Base-by-base conservation (phyloP, 2,797 vertebrate genomes). In the Alfaro cultratus region DNA sequence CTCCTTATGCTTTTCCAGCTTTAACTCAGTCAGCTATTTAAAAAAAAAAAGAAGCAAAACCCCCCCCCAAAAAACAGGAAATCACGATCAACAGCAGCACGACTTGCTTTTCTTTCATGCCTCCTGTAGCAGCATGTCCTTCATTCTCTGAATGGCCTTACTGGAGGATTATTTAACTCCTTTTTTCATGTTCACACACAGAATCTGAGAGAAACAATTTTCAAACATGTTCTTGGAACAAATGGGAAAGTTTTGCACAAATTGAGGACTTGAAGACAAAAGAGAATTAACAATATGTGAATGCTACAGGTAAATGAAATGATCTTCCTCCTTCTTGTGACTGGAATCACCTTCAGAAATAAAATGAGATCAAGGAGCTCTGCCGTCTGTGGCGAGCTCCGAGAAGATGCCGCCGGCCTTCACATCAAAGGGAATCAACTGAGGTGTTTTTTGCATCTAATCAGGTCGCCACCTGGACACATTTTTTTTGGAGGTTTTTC, bases 1-100 rank as follows among this genome's bases (percentile, higher is more conserved):
- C 2, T 74, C 6, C 13, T 57, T n/a, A 55, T 74, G 51, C n/a
- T 57, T 57, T 74, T 74, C 73, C 13, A 74, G 73, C 73, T 41
- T 57, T 75, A 43, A 55, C 34, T 74, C 49, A 74, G 26, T 71
- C 21, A 55, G 45, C 75, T 67, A 46, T 46, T 47, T 21, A 51
- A 51, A 49, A 23, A 3, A 53, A 26, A 53, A 53, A 26, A 53
- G 5, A 21, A 49, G 18, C 15, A 53, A 23, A 53, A 49, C 0
- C 1, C 4, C 46, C 12, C 16, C 15, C 4, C 1, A 57, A n/a
- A 57, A 57, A 62, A 43, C 74, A 62, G 53, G 8, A 60, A 75
- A 60, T 60, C n/a, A 45, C 31, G 29, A 78, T 57, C 9, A 55
- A 72, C 47, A 72, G 49, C 31, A 67, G 31, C 60, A 47, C 15